Evolutionary conservation across 2,113 vertebrate species (phyloP), one percentile per base, ranked within the genome.

Genomic region (Sinocyclocheilus anophthalmus): DNA sequence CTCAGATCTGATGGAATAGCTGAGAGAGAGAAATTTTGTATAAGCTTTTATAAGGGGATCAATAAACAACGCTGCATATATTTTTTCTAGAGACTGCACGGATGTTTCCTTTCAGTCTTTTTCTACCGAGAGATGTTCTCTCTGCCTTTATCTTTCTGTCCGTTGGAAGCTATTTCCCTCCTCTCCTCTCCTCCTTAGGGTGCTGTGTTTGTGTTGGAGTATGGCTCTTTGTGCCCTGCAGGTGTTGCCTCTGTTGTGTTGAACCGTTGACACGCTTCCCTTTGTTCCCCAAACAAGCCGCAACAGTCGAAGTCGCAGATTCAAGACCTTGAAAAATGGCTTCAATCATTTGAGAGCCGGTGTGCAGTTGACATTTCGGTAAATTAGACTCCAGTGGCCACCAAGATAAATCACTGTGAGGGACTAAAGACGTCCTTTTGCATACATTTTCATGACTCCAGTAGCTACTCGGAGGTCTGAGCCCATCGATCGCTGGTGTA

Each of bases 291-390:
- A 50, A 45, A 84, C 83, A 37, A 48, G 57, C 50, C 48, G 12
- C 75, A 78, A 50, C 65, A 85, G 39, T 87, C 42, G 33, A 55
- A 45, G 12, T 30, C 39, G 14, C 61, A 16, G 50, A 85, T 73
- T 37, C 80, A 24, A 75, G 61, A 75, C 67, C 83, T 76, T 90
- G 86, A 85, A 86, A 89, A 90, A 80, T 57, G 76, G 67, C 67
- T 85, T 86, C 87, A 82, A 88, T 85, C 82, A 69, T 82, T 75
- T 69, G 85, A 33, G 65, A 73, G 22, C 72, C 26, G 61, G 37
- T 42, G 67, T 70, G 78, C 30, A 42, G 72, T 80, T 87, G 88
- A 83, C 88, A 81, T 72, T 77, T 86, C 67, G 0, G 55, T 86
- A 85, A 84, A 87, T 90, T 65, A 87, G 79, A 83, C 69, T 53